Base-by-base conservation (phyloP, 1,140 invertebrate genomes). In the Drosophila albomicans region DNA sequence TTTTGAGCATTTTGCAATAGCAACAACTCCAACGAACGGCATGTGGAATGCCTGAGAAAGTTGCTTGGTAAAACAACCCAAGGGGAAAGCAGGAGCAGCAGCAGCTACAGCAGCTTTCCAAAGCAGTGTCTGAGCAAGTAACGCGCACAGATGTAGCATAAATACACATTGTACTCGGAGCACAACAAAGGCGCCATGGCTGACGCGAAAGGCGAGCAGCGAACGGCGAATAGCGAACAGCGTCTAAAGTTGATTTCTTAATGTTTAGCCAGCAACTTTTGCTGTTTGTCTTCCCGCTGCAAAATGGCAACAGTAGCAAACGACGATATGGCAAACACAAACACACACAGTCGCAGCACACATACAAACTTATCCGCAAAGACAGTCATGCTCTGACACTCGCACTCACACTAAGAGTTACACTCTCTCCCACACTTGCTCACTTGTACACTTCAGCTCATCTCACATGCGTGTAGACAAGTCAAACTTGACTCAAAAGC, bases 181-280 rank as follows among this genome's bases (percentile, higher is more conserved):
- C 77, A 75, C 71, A 87, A 88, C 84, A 87, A 87, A 80, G 84
- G 67, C 77, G 84, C 77, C 75, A 65, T 81, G 82, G 10, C 30
- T 66, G 54, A 59, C 69, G 59, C 69, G 63, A 49, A 32, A 52
- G 63, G 52, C 70, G 63, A 51, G 35, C 35, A 46, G 82, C 82
- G 82, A 25, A 25, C 20, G 20, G 59, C 69, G 63, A 49, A 32
- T 45, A 54, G 52, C 70, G 63, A 51, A 28, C 35, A 46, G 82
- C 82, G 82, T 87, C 82, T 76, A 88, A 88, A 87, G 84, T 88
- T 88, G 85, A 88, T 89, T 89, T 89, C 85, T 89, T 89, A 89
- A 89, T 89, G 85, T 86, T 81, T 80, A 67, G 68, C 78, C 70
- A 80, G 81, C 68, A 81, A 66, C 62, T 66, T 72, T 61, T 75